Conservation (phyloP, 2,113 vertebrate genomes). For the Cryptomyrus ogoouensis region DNA sequence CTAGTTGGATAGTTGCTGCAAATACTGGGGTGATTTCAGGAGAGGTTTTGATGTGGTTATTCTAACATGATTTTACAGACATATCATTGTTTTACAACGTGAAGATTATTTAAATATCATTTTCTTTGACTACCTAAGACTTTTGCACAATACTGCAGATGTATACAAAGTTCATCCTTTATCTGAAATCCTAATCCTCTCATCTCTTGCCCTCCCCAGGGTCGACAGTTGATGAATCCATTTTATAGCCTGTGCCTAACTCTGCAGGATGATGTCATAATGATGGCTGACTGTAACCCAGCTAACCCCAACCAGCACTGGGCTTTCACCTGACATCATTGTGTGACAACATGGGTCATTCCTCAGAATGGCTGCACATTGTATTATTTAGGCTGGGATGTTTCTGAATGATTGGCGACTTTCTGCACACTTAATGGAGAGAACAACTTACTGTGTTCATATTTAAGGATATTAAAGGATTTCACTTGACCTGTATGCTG, state of each 20-base stretch:
- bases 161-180: not conserved
- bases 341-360: not conserved
- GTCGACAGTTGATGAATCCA: conserved; percentile 55
- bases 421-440: not conserved
- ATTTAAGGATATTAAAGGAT: not conserved
- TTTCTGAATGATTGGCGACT: not conserved
- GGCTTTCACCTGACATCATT: conserved; percentile 56
- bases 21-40: not conserved
- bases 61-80: too few relatives aligned
- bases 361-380: not conserved
- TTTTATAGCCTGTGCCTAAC: conserved; percentile 60
- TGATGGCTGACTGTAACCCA: conserved; percentile 54
- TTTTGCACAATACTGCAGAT: not conserved
- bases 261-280: conserved; percentile 45
- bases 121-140: not conserved
- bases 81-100: not conserved
- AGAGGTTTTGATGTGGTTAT: not conserved
- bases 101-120: not conserved
- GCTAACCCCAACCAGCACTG: conserved; percentile 59
- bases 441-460: not conserved
- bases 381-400: not conserved
- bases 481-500: not conserved
- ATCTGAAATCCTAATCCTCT: not conserved
- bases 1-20: not conserved
- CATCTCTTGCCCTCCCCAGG: conserved; percentile 44